phyloP scores from a whole-genome alignment of 2,113 vertebrate genomes.

The Hylia prasina region DNA sequence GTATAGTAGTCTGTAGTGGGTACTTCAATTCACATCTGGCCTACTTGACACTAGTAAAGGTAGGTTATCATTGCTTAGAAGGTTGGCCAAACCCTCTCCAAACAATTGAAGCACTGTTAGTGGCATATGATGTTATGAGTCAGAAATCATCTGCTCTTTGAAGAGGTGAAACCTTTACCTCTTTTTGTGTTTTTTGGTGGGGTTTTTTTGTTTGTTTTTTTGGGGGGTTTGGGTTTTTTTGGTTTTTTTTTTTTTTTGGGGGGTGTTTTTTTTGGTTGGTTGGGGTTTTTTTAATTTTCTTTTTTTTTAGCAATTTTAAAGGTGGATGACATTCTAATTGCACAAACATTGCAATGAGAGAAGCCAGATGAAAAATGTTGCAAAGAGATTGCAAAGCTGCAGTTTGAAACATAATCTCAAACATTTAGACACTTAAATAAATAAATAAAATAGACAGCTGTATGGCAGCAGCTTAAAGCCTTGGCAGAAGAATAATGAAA shows the following conservation, averaged over 20 bases:
- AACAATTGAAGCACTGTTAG: background rate
- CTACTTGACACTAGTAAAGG: background rate
- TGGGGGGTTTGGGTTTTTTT: too few species aligned
- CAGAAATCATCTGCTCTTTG: background rate
- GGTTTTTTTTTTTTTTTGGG: too few species aligned
- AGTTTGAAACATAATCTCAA: background rate
- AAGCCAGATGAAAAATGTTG: background rate
- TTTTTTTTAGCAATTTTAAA: background rate
- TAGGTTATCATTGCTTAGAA: background rate
- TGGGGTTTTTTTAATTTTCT: background rate
- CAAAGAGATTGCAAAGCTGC: background rate
- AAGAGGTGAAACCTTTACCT: background rate
- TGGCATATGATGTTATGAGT: background rate
- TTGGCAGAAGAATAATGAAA: background rate
- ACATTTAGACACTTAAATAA: background rate
- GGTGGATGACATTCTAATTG: background rate
- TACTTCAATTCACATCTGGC: background rate
- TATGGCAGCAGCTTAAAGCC: background rate
- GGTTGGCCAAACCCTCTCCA: background rate
- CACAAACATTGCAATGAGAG: background rate
- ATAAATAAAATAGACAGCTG: background rate
- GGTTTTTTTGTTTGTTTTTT: too few species aligned
- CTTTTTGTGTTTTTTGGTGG: background rate
- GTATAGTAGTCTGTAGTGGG: background rate
- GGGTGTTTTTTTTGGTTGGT: too few species aligned